Evolutionary conservation across 2,113 vertebrate species (phyloP).

Genomic region (Rhineura floridana): DNA sequence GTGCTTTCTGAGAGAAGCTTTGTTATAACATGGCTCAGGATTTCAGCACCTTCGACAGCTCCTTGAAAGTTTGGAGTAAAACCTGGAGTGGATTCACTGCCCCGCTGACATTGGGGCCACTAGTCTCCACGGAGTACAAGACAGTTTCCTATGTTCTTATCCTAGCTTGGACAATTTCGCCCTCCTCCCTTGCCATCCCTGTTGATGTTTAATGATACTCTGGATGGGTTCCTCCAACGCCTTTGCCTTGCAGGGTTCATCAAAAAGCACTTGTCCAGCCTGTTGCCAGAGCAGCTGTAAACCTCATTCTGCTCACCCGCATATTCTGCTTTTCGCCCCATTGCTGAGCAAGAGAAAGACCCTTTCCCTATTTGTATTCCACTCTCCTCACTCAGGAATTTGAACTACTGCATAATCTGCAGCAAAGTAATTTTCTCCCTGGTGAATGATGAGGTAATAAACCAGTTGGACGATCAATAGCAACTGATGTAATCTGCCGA

Average conservation of each 20-base stretch:
- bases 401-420: slow-evolving; percentile 20
- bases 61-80: too few relatives aligned
- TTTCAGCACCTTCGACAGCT: too few relatives aligned
- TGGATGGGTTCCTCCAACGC: background rate
- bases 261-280: background rate
- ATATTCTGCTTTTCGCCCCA: background rate
- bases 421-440: slow-evolving; percentile 32
- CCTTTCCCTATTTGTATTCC: background rate
- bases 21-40: too few relatives aligned
- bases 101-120: too few relatives aligned
- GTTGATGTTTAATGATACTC: too few relatives aligned
- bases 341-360: background rate
- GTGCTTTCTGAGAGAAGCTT: too few relatives aligned
- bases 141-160: background rate
- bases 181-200: background rate
- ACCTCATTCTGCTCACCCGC: background rate
- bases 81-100: too few relatives aligned
- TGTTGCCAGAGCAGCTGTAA: background rate
- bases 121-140: too few relatives aligned
- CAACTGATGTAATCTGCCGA: slow-evolving; percentile 33
- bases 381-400: background rate
- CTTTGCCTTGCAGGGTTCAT: background rate
- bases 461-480: slow-evolving; percentile 22
- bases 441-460: slow-evolving; percentile 35
- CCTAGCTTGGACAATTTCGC: background rate